Conservation (phyloP, 2,797 vertebrate genomes). For the Clarias platycephalus region DNA sequence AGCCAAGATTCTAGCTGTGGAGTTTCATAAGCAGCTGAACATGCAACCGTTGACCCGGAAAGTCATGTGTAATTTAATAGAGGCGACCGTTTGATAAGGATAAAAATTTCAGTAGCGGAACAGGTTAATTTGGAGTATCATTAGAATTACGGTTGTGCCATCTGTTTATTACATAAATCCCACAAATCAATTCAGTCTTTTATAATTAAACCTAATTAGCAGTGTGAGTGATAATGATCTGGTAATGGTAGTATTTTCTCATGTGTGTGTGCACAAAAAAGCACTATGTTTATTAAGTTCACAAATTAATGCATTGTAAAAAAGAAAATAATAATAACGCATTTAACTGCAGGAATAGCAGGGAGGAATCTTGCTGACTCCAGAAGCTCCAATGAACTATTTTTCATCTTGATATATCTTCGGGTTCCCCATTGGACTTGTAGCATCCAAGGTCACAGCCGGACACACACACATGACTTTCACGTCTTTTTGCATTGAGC, state of each 20-base stretch:
- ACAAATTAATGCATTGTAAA: neutral
- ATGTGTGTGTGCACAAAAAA: neutral
- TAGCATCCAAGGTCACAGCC: conserved; percentile 1
- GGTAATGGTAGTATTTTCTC: neutral
- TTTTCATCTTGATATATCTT: conserved; percentile 48
- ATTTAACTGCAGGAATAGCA: neutral
- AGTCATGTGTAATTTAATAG: conserved; percentile 5
- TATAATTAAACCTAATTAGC: conserved; percentile 3
- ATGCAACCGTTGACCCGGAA: neutral
- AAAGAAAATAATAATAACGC: no score
- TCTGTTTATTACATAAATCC: neutral
- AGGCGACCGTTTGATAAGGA: neutral
- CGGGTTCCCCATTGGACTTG: neutral
- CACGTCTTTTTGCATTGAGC: conserved; percentile 6
- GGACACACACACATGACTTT: neutral
- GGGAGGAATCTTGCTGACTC: neutral
- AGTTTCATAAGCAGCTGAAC: neutral
- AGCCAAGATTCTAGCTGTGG: neutral
- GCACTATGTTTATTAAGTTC: neutral
- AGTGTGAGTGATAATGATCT: neutral
- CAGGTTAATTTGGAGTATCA: neutral
- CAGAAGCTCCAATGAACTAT: conserved; percentile 43
- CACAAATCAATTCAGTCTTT: neutral
- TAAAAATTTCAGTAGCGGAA: neutral
- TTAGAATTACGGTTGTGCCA: neutral